A percentile compares a stretch with the other conserved stretches of the same genome.
These are phyloP conservation scores for Lepidurus packardi DNA, from an alignment of 1,140 invertebrate genomes.

Conservation along the genomic window DNA sequence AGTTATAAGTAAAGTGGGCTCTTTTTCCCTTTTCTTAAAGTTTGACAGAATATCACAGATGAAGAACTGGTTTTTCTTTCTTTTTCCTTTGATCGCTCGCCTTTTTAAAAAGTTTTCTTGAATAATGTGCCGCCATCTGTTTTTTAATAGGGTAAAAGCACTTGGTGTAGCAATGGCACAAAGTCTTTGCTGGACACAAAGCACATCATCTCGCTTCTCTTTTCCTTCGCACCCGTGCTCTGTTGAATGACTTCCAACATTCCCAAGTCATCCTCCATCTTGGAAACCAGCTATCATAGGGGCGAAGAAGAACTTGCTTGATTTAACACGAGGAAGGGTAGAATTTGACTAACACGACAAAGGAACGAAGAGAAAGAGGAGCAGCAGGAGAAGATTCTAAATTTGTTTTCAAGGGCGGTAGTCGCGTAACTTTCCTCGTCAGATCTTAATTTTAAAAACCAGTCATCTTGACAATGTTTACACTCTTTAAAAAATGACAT, in stretches of 20 bases:
- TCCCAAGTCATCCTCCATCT: conserved; percentile 3
- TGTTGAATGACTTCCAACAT: background rate
- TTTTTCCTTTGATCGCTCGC: background rate
- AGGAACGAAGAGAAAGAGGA: conserved; percentile 14
- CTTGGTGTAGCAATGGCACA: conserved; percentile 21
- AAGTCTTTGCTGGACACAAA: conserved; percentile 21
- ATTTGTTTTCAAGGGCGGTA: background rate
- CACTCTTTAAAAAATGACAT: background rate
- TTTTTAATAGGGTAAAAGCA: conserved; percentile 5
- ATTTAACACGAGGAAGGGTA: conserved; percentile 16
- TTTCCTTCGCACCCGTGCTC: background rate
- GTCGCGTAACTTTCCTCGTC: background rate
- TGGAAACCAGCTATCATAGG: background rate
- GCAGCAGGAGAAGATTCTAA: conserved; percentile 18
- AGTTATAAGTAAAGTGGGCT: conserved; percentile 3
- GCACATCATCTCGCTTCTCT: background rate
- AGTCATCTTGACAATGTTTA: background rate
- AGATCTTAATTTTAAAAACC: background rate
- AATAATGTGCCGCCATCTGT: conserved; percentile 5
- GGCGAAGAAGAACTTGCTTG: conserved; percentile 21
- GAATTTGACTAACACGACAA: conserved; percentile 12
- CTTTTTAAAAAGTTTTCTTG: background rate
- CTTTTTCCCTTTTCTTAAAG: conserved; percentile 8
- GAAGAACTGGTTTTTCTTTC: conserved; percentile 15
- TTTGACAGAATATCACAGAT: conserved; percentile 22